phyloP scores from a whole-genome alignment of 1,140 invertebrate genomes.

The Ctenoplectra terminalis region DNA sequence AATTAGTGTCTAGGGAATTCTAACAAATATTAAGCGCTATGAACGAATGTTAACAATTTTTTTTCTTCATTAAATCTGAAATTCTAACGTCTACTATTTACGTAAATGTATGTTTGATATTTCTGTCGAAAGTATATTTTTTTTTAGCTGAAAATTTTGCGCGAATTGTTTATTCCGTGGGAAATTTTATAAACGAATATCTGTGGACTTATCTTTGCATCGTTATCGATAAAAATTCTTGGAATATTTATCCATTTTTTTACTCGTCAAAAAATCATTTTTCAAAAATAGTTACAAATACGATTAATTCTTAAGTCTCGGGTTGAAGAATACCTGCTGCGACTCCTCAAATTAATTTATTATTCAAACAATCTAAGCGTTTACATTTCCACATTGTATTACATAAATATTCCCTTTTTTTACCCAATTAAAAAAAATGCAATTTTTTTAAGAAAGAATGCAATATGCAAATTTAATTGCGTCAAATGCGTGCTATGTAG shows the following conservation, averaged over 20 bases:
- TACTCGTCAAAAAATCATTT: no score
- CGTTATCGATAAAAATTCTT: neutral
- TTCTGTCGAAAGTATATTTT: no score
- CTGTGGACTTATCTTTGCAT: no score
- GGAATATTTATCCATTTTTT: no score
- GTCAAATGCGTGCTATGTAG: neutral
- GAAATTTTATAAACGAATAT: neutral
- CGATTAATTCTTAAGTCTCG: no score
- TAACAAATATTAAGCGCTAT: neutral
- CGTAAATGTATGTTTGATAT: neutral
- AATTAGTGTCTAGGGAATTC: slow-evolving; percentile 14
- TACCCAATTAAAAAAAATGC: neutral
- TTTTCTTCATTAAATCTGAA: neutral
- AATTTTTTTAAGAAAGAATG: neutral
- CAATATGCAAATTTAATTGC: neutral
- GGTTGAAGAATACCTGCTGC: no score
- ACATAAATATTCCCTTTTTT: neutral
- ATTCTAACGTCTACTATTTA: neutral
- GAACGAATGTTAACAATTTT: neutral
- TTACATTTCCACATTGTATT: no score
- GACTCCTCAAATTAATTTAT: no score
- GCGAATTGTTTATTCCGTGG: neutral
- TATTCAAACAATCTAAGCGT: no score
- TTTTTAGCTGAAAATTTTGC: no score
- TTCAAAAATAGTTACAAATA: no score